These are phyloP conservation scores for Chondrilla cf. caribensis DNA, from an alignment of 37 sponge, comb jelly and placozoan genomes.

Conservation along the genomic window DNA sequence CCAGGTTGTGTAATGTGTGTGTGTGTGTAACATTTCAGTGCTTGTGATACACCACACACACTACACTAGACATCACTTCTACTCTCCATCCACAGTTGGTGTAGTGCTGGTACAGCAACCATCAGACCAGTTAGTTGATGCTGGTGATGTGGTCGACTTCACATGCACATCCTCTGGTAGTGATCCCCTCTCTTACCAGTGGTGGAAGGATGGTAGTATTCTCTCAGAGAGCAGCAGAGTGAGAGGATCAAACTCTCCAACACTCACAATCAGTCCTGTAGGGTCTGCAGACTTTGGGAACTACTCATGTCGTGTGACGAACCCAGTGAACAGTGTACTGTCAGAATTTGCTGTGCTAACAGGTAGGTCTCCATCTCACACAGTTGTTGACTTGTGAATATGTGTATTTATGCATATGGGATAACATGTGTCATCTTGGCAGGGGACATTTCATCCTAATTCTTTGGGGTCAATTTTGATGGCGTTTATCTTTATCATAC, in stretches of 20 bases:
- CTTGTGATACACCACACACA: no score
- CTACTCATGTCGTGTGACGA: not conserved
- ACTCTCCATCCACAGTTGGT: not conserved
- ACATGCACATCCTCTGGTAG: not conserved
- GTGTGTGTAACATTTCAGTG: no score
- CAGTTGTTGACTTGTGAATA: no score
- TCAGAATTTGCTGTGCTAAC: not conserved
- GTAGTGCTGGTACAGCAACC: slow-evolving; percentile 16
- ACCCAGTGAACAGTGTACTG: not conserved
- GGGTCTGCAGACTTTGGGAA: not conserved
- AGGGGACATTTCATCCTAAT: no score
- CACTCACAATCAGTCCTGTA: slow-evolving; percentile 3
- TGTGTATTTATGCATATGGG: no score
- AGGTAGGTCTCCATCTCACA: not conserved
- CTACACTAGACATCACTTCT: no score
- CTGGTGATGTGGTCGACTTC: not conserved
- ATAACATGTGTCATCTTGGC: no score
- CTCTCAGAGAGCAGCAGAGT: not conserved
- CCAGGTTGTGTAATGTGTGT: no score
- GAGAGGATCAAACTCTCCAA: not conserved
- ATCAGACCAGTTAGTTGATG: not conserved
- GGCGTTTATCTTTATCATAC: no score
- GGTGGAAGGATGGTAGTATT: not conserved
- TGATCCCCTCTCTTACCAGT: slow-evolving; percentile 22
- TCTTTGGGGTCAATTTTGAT: no score